phyloP scores from a whole-genome alignment of 2,797 vertebrate species.

The Propithecus deckenii region DNA sequence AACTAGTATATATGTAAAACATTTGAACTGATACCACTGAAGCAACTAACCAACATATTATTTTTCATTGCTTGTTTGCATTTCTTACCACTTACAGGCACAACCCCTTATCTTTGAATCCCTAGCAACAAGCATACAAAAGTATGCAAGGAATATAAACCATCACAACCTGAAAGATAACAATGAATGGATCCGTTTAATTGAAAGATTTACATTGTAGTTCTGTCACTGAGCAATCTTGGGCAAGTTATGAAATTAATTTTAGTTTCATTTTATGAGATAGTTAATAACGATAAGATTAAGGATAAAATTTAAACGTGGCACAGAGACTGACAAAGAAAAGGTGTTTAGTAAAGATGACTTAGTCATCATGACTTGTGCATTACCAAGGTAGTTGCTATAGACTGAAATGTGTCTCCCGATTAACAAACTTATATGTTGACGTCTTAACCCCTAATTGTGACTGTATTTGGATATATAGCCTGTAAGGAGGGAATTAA shows the following conservation, averaged over 20 bases:
- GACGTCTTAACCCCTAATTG: not conserved
- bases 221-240: not conserved
- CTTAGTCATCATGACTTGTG: not conserved
- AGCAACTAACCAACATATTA: not conserved
- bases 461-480: not conserved
- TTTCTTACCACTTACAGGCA: not conserved
- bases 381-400: not conserved
- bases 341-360: not conserved
- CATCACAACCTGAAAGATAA: not conserved
- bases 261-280: constrained; percentile 1
- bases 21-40: not conserved
- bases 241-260: not conserved
- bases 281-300: not conserved
- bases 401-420: not conserved
- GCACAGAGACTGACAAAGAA: not conserved
- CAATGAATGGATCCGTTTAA: not conserved
- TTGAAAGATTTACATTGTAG: not conserved
- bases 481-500: not conserved
- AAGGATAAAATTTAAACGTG: not conserved
- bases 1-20: not conserved
- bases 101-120: not conserved
- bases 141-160: not conserved
- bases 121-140: not conserved
- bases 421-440: not conserved
- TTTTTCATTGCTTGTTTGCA: not conserved